Base-by-base conservation (phyloP, 2,888 invertebrate genomes). In the Eulithis prunata region DNA sequence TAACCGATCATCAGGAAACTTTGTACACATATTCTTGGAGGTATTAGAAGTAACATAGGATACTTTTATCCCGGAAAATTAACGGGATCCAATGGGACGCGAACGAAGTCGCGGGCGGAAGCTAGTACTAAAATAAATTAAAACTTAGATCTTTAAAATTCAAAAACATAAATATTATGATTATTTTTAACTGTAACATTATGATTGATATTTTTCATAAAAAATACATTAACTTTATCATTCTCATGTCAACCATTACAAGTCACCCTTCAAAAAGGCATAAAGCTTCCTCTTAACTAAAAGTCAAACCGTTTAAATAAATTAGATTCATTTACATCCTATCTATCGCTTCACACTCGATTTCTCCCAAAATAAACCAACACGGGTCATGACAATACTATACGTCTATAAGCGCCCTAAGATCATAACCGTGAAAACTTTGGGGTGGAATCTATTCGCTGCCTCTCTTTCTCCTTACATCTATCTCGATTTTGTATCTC, bases 291-390 rank as follows among this genome's bases (percentile, higher is more conserved):
- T 55, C 57, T 47, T 57, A 62, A 66, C 66, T 63, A 61, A 63
- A 64, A 60, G 57, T 45, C 63, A 67, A 68, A 64, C 61, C 54
- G 68, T 75, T 75, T 77, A 74, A 76, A 70, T 78, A 77, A 81
- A 77, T 75, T 75, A 78, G 81, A 86, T 84, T 84, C 83, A 84
- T 84, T 84, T 81, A 76, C 74, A 77, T 82, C 83, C 78, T 86
- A 89, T 90, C 90, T 86, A 89, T 90, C 90, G 80, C 83, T 89
- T 89, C 82, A 87, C 91, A 87, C 80, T 80, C 80, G 81, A 84
- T 78, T 88, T 82, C 76, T 75, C 80, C 71, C 64, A 82, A 86
- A 86, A 86, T 84, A 85, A 72, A 77, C 76, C 74, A 77, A 76
- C 71, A 76, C 76, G 78, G 81, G 83, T 60, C 21, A 69, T 72